A percentile compares a stretch with the other conserved stretches of the same genome.
These are phyloP conservation scores for Amphipyra berbera DNA, from an alignment of 2,888 invertebrate species.

Conservation along the genomic window DNA sequence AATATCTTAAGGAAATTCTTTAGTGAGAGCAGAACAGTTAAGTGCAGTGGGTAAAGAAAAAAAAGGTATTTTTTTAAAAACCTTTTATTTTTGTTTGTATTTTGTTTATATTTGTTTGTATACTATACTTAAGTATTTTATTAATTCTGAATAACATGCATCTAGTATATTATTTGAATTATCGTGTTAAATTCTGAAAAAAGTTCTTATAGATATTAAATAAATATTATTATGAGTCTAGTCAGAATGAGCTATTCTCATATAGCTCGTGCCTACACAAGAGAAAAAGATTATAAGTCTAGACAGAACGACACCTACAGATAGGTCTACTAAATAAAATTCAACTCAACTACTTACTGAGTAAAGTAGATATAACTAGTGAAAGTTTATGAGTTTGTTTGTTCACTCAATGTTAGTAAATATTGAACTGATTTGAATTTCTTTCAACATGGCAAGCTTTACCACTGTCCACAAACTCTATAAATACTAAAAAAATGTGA, in stretches of 20 bases:
- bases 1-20: slow-evolving; percentile 30
- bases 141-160: too few species aligned
- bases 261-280: too few species aligned
- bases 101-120: too few species aligned
- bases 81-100: too few species aligned
- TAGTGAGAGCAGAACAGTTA: slow-evolving; percentile 17
- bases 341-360: slow-evolving; percentile 11
- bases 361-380: slow-evolving; percentile 4
- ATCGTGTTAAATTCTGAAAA: too few species aligned
- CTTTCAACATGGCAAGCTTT: slow-evolving; percentile 2
- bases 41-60: slow-evolving; percentile 21
- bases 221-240: too few species aligned
- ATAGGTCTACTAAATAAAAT: slow-evolving; percentile 15
- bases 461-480: slow-evolving; percentile 1
- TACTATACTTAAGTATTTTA: too few species aligned
- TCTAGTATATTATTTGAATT: too few species aligned
- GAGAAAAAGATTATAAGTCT: slow-evolving; percentile 14
- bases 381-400: slow-evolving; percentile 51
- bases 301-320: slow-evolving; percentile 19
- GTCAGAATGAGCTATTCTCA: too few species aligned
- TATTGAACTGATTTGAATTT: slow-evolving; percentile 33
- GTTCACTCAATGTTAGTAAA: slow-evolving; percentile 26
- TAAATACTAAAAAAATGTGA: background rate
- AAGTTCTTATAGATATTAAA: too few species aligned
- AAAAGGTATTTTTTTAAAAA: slow-evolving; percentile 12